Evolutionary conservation across 2,797 vertebrate genomes (phyloP).

Genomic region (Siniperca undulata): DNA sequence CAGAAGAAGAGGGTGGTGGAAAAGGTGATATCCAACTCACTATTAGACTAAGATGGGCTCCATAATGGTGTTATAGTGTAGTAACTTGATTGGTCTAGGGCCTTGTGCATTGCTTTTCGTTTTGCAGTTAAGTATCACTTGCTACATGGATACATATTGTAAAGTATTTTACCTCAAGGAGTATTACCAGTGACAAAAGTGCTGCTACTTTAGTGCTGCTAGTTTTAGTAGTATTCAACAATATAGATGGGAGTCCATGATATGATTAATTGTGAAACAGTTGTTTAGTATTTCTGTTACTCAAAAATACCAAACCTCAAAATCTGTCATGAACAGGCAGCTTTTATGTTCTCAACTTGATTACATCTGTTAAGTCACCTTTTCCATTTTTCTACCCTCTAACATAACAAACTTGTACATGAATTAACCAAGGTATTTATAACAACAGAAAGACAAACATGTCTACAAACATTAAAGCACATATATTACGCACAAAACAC

Average conservation of each 20-base stretch:
- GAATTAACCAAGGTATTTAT: slow-evolving; percentile 10
- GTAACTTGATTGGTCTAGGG: background rate
- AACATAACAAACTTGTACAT: slow-evolving; percentile 10
- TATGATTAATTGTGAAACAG: background rate
- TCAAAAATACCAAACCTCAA: background rate
- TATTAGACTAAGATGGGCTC: background rate
- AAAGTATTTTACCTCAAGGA: background rate
- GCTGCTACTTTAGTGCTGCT: background rate
- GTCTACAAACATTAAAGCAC: slow-evolving; percentile 46
- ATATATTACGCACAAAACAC: slow-evolving; percentile 33
- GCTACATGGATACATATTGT: background rate
- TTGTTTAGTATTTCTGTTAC: background rate
- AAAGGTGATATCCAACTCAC: slow-evolving; percentile 41
- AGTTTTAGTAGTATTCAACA: background rate
- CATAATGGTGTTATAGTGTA: slow-evolving; percentile 6
- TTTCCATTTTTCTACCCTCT: slow-evolving; percentile 33
- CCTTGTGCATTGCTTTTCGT: background rate
- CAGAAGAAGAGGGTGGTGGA: slow-evolving; percentile 32
- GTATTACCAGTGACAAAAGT: background rate
- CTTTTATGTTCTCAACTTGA: slow-evolving; percentile 8
- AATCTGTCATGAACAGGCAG: background rate
- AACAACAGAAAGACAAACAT: slow-evolving; percentile 52
- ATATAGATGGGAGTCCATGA: accelerated
- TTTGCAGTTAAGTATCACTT: background rate
- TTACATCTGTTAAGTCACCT: slow-evolving; percentile 22